Conservation (phyloP, 2,888 invertebrate species). For the Nomada lathburiana region DNA sequence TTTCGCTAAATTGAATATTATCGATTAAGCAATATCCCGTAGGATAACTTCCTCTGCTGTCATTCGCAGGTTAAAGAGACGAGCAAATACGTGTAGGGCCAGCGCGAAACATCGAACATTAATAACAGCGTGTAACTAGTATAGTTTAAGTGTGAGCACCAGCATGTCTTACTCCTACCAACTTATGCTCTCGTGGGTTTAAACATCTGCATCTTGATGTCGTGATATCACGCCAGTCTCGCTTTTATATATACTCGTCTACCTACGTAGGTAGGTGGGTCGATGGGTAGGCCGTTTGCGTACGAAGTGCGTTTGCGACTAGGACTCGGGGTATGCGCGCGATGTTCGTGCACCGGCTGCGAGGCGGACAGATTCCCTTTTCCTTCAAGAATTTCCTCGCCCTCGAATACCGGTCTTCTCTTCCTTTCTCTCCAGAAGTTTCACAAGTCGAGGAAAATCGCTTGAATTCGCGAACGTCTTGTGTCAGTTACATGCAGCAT, state of each 20-base stretch:
- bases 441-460: not conserved
- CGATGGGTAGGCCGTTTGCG: constrained; percentile 46
- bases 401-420: constrained; percentile 1
- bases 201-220: constrained; percentile 68
- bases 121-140: constrained; percentile 64
- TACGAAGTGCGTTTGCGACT: constrained; percentile 35
- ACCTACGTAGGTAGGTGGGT: constrained; percentile 49
- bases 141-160: constrained; percentile 61
- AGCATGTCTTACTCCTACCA: constrained; percentile 61
- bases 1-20: constrained; percentile 49
- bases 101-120: constrained; percentile 58
- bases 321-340: constrained; percentile 25
- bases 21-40: constrained; percentile 24
- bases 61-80: constrained; percentile 48
- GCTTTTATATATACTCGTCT: constrained; percentile 35
- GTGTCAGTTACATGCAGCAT: not conserved
- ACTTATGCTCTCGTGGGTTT: constrained; percentile 55
- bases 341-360: not conserved
- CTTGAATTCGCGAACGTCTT: not conserved
- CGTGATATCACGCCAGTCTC: constrained; percentile 58
- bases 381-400: constrained; percentile 33
- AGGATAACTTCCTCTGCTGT: constrained; percentile 32
- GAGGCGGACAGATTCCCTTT: constrained; percentile 29
- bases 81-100: constrained; percentile 32
- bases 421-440: constrained; percentile 1